phyloP scores from a whole-genome alignment of 2,888 invertebrate species.

The Colletes collaris region DNA sequence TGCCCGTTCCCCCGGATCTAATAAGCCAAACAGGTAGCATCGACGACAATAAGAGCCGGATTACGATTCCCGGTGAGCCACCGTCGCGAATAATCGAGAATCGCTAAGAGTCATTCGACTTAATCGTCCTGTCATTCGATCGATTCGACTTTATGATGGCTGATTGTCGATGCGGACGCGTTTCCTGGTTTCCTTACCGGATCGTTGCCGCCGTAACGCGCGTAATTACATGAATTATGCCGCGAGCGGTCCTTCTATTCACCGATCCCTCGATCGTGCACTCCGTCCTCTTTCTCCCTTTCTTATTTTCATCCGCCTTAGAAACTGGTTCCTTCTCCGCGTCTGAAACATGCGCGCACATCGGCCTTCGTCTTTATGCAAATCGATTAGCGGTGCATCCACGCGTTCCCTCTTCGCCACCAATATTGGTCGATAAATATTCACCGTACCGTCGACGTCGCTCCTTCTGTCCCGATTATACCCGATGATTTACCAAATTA shows the following conservation, averaged over 20 bases:
- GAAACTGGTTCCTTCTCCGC: conserved; percentile 17
- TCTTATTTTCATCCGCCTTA: conserved; percentile 11
- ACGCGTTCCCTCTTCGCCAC: conserved; percentile 29
- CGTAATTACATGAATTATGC: conserved; percentile 63
- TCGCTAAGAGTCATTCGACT: conserved; percentile 14
- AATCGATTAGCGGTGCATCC: conserved; percentile 71
- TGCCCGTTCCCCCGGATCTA: not conserved
- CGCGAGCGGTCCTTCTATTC: conserved; percentile 10
- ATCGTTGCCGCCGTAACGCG: conserved; percentile 49
- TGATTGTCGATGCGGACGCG: conserved; percentile 28
- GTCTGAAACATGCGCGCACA: conserved; percentile 7
- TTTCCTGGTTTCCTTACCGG: conserved; percentile 56
- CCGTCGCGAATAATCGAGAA: not conserved
- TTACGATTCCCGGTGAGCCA: conserved; percentile 16
- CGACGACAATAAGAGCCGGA: conserved; percentile 5
- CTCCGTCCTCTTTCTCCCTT: not conserved
- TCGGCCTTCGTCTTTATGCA: conserved; percentile 60
- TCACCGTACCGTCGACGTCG: conserved; percentile 32
- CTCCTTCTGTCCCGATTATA: conserved; percentile 25
- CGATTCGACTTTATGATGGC: conserved; percentile 6
- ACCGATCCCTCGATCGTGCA: not conserved
- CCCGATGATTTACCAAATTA: conserved; percentile 28
- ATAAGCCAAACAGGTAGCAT: not conserved
- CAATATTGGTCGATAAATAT: conserved; percentile 55
- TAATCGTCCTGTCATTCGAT: conserved; percentile 24